phyloP scores from a whole-genome alignment of 2,113 vertebrate species.

The Carassius auratus region DNA sequence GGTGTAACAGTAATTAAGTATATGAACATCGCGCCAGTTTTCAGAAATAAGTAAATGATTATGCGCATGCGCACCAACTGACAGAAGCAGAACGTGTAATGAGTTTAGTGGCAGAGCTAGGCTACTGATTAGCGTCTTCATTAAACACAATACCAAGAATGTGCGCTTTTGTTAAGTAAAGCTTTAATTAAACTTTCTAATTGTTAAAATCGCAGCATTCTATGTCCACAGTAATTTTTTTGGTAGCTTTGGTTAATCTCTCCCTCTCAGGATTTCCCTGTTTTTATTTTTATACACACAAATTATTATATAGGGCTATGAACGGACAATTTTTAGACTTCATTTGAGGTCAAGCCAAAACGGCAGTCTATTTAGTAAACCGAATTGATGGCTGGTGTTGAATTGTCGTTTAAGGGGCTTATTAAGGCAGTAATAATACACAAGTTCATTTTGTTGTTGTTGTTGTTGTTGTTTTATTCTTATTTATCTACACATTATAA shows the following conservation, averaged over 20 bases:
- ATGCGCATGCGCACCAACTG: neutral
- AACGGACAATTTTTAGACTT: too few relatives aligned
- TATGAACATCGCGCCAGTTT: neutral
- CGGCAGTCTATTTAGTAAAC: too few relatives aligned
- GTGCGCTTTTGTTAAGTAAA: neutral
- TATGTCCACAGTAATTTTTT: neutral
- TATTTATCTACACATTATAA: too few relatives aligned
- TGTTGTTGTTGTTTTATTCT: too few relatives aligned
- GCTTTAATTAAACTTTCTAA: neutral
- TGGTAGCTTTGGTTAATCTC: neutral
- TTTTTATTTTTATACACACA: constrained; percentile 54
- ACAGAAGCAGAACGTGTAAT: neutral
- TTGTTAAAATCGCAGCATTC: neutral
- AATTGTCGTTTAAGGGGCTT: too few relatives aligned
- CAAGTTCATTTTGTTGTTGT: too few relatives aligned
- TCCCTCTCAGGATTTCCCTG: constrained; percentile 80
- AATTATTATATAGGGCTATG: too few relatives aligned
- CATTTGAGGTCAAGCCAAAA: too few relatives aligned
- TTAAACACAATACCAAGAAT: neutral
- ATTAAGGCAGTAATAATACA: too few relatives aligned
- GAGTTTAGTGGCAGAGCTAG: neutral
- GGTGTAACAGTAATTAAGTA: too few relatives aligned
- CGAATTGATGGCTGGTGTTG: too few relatives aligned
- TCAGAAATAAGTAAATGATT: neutral
- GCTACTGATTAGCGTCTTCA: neutral